A percentile compares a stretch with the other conserved stretches of the same genome.
phyloP scores from a whole-genome alignment of 2,113 vertebrate species.

The Nyctereutes procyonoides region DNA sequence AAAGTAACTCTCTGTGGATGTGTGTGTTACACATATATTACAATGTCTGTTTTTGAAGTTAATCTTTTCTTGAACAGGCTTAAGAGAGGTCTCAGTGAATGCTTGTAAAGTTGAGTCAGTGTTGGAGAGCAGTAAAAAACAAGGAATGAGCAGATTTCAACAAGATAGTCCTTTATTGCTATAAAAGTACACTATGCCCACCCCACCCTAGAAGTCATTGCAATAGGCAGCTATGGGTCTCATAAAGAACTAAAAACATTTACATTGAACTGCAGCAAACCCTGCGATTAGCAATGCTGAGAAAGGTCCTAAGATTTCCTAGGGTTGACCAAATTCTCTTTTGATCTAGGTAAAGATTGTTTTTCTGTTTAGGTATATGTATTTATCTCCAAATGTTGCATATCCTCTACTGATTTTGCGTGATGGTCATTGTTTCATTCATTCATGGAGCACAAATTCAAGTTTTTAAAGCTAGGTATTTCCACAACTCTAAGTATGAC shows the following conservation, averaged over 20 bases:
- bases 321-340: conserved; percentile 22
- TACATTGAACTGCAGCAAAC: not conserved
- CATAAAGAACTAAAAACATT: conserved; percentile 65
- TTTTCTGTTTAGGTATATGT: conserved; percentile 62
- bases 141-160: conserved; percentile 67
- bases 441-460: conserved; percentile 60
- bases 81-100: conserved; percentile 53
- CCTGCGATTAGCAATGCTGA: conserved; percentile 38
- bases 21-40: not conserved
- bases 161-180: conserved; percentile 68
- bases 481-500: conserved; percentile 7
- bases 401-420: conserved; percentile 63
- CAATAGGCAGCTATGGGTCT: conserved; percentile 22
- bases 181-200: conserved; percentile 50
- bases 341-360: not conserved
- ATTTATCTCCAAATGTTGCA: conserved; percentile 65
- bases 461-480: conserved; percentile 53
- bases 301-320: not conserved
- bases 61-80: conserved; percentile 71
- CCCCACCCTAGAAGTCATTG: conserved; percentile 63
- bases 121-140: conserved; percentile 68
- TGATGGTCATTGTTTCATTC: conserved; percentile 68
- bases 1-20: not conserved
- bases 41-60: conserved; percentile 53
- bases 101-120: conserved; percentile 76